Evolutionary conservation across 2,113 vertebrate genomes (phyloP).

Genomic region (Onychostoma macrolepis): DNA sequence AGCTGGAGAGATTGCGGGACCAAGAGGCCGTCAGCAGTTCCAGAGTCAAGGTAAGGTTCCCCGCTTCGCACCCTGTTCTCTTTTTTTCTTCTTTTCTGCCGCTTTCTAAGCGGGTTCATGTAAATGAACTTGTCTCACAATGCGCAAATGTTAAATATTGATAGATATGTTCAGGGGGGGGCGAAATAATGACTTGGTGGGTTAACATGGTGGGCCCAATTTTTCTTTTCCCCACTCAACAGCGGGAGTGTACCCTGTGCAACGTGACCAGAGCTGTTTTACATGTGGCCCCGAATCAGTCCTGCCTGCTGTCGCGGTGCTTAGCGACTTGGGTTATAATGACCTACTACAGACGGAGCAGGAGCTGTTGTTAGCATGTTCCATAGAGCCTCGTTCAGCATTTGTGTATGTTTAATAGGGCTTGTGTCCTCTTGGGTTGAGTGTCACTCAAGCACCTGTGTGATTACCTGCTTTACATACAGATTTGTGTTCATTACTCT

Average conservation of each 20-base stretch:
- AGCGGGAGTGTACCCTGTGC: background rate
- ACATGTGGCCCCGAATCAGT: slow-evolving; percentile 33
- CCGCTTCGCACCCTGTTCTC: background rate
- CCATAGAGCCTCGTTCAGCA: slow-evolving; percentile 10
- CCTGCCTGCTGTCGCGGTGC: slow-evolving; percentile 19
- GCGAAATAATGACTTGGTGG: slow-evolving; percentile 54
- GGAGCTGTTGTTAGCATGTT: slow-evolving; percentile 25
- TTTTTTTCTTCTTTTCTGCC: slow-evolving; percentile 49
- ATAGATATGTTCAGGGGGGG: slow-evolving; percentile 57
- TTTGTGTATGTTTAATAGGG: slow-evolving; percentile 39
- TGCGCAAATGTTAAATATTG: slow-evolving; percentile 63
- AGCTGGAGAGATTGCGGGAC: slow-evolving; percentile 81
- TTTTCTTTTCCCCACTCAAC: slow-evolving; percentile 30
- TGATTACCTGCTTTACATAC: slow-evolving; percentile 39
- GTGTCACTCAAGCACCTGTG: slow-evolving; percentile 58
- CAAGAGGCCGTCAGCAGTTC: slow-evolving; percentile 79
- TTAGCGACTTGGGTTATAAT: slow-evolving; percentile 29
- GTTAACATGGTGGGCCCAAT: slow-evolving; percentile 30
- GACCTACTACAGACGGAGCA: background rate
- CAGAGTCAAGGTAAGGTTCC: slow-evolving; percentile 84
- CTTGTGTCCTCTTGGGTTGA: slow-evolving; percentile 37
- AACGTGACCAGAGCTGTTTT: slow-evolving; percentile 15
- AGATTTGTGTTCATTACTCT: slow-evolving; percentile 27
- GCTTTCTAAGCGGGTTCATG: slow-evolving; percentile 57
- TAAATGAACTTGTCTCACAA: slow-evolving; percentile 57